Base-by-base conservation (phyloP, 2,797 vertebrate species). In the Myotis pilosus region DNA sequence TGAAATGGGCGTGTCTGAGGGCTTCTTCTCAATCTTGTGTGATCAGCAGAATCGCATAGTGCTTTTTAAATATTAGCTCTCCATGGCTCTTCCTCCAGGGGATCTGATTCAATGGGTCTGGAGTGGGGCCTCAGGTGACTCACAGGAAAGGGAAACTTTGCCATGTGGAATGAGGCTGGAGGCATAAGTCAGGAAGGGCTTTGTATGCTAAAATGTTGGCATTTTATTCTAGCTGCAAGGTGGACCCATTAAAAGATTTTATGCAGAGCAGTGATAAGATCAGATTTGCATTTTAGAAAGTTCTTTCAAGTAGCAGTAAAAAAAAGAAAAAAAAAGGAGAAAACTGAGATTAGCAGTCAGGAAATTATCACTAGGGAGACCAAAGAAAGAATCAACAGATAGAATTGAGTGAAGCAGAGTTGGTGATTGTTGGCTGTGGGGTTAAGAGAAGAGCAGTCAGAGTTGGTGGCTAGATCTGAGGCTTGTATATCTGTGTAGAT, bases 211-310 rank as follows among this genome's bases (percentile, higher is more conserved):
- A 87, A 53, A 89, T 81, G 57, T 74, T 92, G 66, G 41, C 22
- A 53, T 89, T 93, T 95, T 88, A 68, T 28, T 20, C 51, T 68
- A 49, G 44, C 57, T 55, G 33, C 30, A 81, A 79, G 38, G 64
- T 75, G 74, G 38, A 80, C 17, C 55, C 72, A 23, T 36, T 80
- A 64, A 38, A 68, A 66, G 25, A 47, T 79, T 87, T 83, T 88
- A 78, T 89, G 71, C 55, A 55, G 28, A 83, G 36, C 25, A 38
- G 28, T 76, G 28, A 49, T 41, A 93, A 88, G 38, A 68, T 80
- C 36, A 85, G 72, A 74, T 89, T 78, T 91, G 19, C 53, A 57
- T 93, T 95, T 94, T 93, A 83, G 49, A 93, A 82, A 92, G 72
- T 89, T 82, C 72, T n/a, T 38, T 74, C 16, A 64, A 62, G 33